A percentile compares a stretch with the other conserved stretches of the same genome.
Conservation (phyloP, 1,140 invertebrate species). For the Alviniconcha marisindica region DNA sequence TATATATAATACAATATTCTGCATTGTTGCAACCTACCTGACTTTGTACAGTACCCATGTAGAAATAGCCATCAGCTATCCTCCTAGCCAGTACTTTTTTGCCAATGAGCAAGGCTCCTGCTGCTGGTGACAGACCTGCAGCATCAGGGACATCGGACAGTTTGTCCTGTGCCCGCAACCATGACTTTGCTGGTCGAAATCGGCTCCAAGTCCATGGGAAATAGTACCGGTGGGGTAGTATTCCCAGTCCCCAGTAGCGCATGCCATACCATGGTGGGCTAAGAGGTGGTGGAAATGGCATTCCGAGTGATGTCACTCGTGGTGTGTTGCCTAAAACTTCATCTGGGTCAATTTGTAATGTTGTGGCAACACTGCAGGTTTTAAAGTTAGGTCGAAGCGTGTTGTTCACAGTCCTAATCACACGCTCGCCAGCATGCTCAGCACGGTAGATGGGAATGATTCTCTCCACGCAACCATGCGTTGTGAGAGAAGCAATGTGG, state of each 20-base stretch:
- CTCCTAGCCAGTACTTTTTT: constrained; percentile 71
- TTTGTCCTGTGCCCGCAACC: constrained; percentile 65
- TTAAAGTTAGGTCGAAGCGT: constrained; percentile 67
- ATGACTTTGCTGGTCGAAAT: constrained; percentile 69
- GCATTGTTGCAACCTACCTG: constrained; percentile 63
- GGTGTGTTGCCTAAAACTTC: constrained; percentile 58
- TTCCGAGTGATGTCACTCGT: constrained; percentile 40
- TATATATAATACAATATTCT: no score
- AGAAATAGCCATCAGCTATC: constrained; percentile 74
- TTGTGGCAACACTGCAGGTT: constrained; percentile 69
- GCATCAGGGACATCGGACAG: constrained; percentile 54
- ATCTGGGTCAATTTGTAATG: constrained; percentile 65
- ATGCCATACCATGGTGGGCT: constrained; percentile 22
- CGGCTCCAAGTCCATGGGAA: constrained; percentile 70
- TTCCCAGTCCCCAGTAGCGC: constrained; percentile 33
- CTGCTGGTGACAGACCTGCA: constrained; percentile 64
- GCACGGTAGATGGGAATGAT: constrained; percentile 71
- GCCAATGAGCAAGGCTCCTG: constrained; percentile 71
- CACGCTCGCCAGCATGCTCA: constrained; percentile 62
- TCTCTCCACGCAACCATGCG: constrained; percentile 70
- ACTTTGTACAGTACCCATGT: constrained; percentile 72
- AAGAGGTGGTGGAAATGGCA: neutral
- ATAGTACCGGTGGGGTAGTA: constrained; percentile 60
- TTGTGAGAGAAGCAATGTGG: constrained; percentile 68
- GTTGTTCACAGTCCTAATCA: constrained; percentile 69